These are phyloP conservation scores for Clupea harengus DNA, from an alignment of 2,113 vertebrate species.

Conservation along the genomic window DNA sequence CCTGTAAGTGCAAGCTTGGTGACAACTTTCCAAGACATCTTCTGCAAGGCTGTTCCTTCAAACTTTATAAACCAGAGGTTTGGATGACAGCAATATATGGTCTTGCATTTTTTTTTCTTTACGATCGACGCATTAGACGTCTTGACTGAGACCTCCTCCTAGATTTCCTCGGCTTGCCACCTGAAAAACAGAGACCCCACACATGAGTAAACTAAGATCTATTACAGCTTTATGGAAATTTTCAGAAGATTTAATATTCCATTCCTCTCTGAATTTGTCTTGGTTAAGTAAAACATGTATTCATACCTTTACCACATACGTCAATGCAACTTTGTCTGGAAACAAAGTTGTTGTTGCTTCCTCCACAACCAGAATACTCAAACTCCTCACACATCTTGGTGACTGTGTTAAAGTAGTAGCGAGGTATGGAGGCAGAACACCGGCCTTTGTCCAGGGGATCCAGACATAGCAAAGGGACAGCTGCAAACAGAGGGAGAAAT, in stretches of 20 bases:
- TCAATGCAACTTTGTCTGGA: conserved; percentile 70
- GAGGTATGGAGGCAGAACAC: conserved; percentile 80
- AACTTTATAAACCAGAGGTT: neutral
- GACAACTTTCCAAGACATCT: neutral
- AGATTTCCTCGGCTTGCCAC: neutral
- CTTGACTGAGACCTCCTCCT: neutral
- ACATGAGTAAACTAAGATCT: neutral
- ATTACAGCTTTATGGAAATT: neutral
- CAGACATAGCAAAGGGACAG: conserved; percentile 78
- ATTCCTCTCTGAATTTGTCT: neutral
- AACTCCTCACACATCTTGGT: conserved; percentile 80
- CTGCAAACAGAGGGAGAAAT: conserved; percentile 51
- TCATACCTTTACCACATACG: conserved; percentile 78
- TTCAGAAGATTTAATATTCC: neutral
- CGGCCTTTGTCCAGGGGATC: conserved; percentile 79
- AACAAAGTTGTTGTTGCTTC: conserved; percentile 89
- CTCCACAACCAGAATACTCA: conserved; percentile 84
- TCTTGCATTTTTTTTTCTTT: neutral
- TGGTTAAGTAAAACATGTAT: neutral
- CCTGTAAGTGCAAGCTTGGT: neutral
- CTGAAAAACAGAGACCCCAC: conserved; percentile 31
- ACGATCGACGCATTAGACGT: neutral
- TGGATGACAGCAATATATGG: neutral
- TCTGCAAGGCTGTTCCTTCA: neutral
- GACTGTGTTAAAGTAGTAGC: conserved; percentile 83